A percentile compares a stretch with the other conserved stretches of the same genome.
These are phyloP conservation scores for Melanostoma mellinum DNA, from an alignment of 2,888 invertebrate species.

Conservation along the genomic window DNA sequence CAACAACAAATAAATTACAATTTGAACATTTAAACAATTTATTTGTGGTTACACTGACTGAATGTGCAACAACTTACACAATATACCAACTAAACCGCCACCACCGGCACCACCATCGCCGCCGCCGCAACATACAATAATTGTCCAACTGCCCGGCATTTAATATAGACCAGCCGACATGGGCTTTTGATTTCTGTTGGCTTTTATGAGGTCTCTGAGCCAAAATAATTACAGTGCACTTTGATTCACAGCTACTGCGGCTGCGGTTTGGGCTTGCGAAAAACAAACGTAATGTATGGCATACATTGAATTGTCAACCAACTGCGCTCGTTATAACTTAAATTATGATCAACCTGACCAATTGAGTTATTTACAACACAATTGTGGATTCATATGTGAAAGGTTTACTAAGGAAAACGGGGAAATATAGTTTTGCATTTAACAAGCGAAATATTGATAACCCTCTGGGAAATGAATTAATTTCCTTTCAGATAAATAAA, in stretches of 20 bases:
- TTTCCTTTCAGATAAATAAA: too few species aligned
- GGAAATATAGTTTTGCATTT: too few species aligned
- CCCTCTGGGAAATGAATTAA: too few species aligned
- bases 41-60: slow-evolving; percentile 57
- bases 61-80: slow-evolving; percentile 66
- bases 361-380: slow-evolving; percentile 45
- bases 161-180: slow-evolving; percentile 19
- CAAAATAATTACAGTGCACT: slow-evolving; percentile 54
- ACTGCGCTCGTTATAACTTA: slow-evolving; percentile 48
- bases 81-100: slow-evolving; percentile 18
- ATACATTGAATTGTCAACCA: slow-evolving; percentile 54
- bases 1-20: slow-evolving; percentile 55
- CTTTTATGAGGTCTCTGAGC: slow-evolving; percentile 26
- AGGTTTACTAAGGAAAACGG: too few species aligned
- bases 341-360: slow-evolving; percentile 59
- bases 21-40: slow-evolving; percentile 65
- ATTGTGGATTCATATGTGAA: too few species aligned
- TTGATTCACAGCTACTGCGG: slow-evolving; percentile 58
- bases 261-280: slow-evolving; percentile 27
- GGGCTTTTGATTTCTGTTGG: slow-evolving; percentile 24
- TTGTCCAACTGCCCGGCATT: slow-evolving; percentile 34
- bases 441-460: too few species aligned
- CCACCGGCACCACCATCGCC: slow-evolving; percentile 5
- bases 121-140: slow-evolving; percentile 27
- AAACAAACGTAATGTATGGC: slow-evolving; percentile 42